Evolutionary conservation across 2,888 invertebrate genomes (phyloP).

Genomic region (Pristionchus exspectatus): DNA sequence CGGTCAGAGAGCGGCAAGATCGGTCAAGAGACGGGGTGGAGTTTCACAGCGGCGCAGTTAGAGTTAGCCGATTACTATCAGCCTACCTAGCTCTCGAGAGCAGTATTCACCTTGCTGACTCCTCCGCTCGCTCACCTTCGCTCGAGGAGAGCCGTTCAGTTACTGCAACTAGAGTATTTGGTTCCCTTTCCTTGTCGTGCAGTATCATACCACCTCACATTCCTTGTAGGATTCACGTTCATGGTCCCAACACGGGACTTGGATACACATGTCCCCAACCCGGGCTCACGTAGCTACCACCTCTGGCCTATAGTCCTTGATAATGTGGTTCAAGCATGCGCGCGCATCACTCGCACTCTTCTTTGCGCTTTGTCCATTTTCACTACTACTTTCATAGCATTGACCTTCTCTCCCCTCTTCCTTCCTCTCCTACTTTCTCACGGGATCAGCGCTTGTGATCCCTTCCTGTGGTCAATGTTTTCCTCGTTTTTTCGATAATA

Average conservation of each 20-base stretch:
- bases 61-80: slow-evolving; percentile 19
- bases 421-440: background rate
- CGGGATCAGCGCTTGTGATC: slow-evolving; percentile 12
- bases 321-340: slow-evolving; percentile 30
- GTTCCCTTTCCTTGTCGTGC: too few relatives aligned
- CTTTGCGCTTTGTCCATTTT: slow-evolving; percentile 27
- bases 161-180: too few relatives aligned
- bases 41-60: background rate
- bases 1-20: background rate
- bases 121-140: background rate
- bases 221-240: background rate
- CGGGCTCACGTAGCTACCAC: background rate
- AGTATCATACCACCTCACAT: too few relatives aligned
- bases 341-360: background rate
- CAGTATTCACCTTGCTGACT: background rate
- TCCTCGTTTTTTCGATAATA: background rate
- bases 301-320: slow-evolving; percentile 1
- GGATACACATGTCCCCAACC: too few relatives aligned
- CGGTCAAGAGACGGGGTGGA: slow-evolving; percentile 32
- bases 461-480: slow-evolving; percentile 21
- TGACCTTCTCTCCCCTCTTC: background rate
- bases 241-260: background rate
- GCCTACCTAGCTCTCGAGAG: background rate
- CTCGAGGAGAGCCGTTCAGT: too few relatives aligned
- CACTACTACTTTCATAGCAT: background rate